Evolutionary conservation across 2,113 vertebrate species (phyloP), one percentile per base, ranked within the genome.

Genomic region (Corynorhinus townsendii): DNA sequence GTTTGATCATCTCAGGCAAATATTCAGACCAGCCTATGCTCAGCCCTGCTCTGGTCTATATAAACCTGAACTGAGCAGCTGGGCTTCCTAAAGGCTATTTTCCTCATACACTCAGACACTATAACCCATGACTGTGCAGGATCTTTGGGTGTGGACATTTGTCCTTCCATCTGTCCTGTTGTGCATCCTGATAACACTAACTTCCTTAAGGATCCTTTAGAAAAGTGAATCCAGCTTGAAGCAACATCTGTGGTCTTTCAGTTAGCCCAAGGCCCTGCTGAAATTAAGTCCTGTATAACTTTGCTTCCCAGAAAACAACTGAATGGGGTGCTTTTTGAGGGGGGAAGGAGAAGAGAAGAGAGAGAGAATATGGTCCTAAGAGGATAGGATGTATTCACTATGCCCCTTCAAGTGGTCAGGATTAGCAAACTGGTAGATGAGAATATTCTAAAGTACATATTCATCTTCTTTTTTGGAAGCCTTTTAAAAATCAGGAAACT

Each of bases 271-370:
- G 35, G 22, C 4, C 30, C 11, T 81, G 28, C 17, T 89, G 11
- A 94, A 71, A 56, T 47, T 30, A 83, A 93, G 35, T 82, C 12
- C 4, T 85, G 4, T 40, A 81, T 81, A 24, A 82, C 75, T 69
- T 89, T 86, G 20, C 14, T 76, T 86, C 20, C 52, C 7, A 56
- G 19, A 72, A 95, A 86, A 68, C 20, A 43, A 76, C 0, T 49
- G 15, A 94, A 26, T 38, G 17, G 9, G 9, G 52, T 81, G 56
- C 26, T 89, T 83, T 95, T 72, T 26, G 17, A 66, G 33, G 30
- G 14, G 9, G 30, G 14, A 15, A n/a, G 2, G 30, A 7, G 15
- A n/a, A 9, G 7, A 80, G 1, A 4, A 54, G n/a, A 49, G 0
- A 69, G 38, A 56, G 56, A 54, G 7, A 56, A 40, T 19, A 83